Conservation (phyloP, 2,113 vertebrate species). For the Sebastes schlegelii region DNA sequence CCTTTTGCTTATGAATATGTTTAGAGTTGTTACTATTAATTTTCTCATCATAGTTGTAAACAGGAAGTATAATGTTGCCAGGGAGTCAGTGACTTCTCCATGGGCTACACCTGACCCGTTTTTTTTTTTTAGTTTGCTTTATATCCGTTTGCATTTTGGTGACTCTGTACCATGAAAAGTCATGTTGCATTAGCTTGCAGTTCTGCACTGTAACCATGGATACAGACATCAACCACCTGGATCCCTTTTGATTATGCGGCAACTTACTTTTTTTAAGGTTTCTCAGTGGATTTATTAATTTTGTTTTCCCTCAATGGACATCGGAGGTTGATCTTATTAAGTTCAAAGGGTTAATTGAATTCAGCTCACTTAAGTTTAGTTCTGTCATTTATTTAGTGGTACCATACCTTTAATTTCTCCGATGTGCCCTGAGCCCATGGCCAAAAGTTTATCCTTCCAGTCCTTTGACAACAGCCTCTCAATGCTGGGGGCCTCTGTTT, state of each 20-base stretch:
- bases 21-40: neutral
- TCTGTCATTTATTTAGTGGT: conserved; percentile 17
- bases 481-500: conserved; percentile 97
- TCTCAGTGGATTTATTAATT: neutral
- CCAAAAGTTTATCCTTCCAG: conserved; percentile 99
- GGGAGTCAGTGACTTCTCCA: neutral
- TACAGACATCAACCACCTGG: too few relatives aligned
- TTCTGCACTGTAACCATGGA: conserved; percentile 6
- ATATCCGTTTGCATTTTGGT: neutral
- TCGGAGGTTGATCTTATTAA: neutral
- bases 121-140: neutral
- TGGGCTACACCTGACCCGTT: neutral
- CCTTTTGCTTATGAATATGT: neutral
- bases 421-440: conserved; percentile 99
- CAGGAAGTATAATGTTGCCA: neutral
- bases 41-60: neutral
- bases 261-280: neutral
- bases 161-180: neutral
- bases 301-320: neutral
- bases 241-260: neutral
- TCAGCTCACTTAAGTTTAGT: conserved; percentile 15
- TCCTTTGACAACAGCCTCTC: conserved; percentile 99
- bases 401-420: conserved; percentile 98
- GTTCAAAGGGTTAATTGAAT: conserved; percentile 16
- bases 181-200: neutral